Conservation (phyloP, 2,888 invertebrate species). For the Dromius quadrimaculatus region DNA sequence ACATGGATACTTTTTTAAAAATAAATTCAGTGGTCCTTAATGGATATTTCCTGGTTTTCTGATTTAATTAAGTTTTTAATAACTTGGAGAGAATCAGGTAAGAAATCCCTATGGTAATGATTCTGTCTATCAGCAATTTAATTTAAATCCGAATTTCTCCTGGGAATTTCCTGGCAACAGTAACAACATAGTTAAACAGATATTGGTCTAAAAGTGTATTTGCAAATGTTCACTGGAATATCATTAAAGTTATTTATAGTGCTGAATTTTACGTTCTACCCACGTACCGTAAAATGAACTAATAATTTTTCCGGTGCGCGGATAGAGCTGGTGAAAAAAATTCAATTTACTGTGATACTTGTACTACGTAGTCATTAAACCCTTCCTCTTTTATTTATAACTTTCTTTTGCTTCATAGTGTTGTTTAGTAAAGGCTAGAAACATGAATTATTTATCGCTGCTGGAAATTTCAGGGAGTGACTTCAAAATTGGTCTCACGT, state of each 20-base stretch:
- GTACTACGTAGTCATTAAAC: conserved; percentile 5
- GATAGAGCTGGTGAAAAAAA: conserved; percentile 28
- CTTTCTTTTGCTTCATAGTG: background rate
- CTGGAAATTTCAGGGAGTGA: conserved; percentile 7
- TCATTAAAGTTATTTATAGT: conserved; percentile 49
- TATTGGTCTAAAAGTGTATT: conserved; percentile 41
- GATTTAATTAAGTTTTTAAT: too few species aligned
- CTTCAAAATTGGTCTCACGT: conserved; percentile 39
- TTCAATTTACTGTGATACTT: conserved; percentile 13
- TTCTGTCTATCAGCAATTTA: too few species aligned
- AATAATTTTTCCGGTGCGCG: conserved; percentile 41
- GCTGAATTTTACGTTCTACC: conserved; percentile 22
- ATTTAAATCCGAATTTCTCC: conserved; percentile 9
- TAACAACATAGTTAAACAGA: background rate
- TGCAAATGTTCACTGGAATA: conserved; percentile 35
- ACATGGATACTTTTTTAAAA: too few species aligned
- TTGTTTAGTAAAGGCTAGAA: background rate
- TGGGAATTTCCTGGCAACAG: background rate
- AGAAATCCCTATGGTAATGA: too few species aligned
- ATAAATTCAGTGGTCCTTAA: too few species aligned
- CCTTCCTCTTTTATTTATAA: conserved; percentile 1
- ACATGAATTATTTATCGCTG: conserved; percentile 17
- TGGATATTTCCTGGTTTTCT: too few species aligned
- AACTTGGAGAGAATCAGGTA: too few species aligned
- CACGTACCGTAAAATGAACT: conserved; percentile 35